Evolutionary conservation across 1,140 invertebrate genomes (phyloP).

Genomic region (Monochamus saltuarius): DNA sequence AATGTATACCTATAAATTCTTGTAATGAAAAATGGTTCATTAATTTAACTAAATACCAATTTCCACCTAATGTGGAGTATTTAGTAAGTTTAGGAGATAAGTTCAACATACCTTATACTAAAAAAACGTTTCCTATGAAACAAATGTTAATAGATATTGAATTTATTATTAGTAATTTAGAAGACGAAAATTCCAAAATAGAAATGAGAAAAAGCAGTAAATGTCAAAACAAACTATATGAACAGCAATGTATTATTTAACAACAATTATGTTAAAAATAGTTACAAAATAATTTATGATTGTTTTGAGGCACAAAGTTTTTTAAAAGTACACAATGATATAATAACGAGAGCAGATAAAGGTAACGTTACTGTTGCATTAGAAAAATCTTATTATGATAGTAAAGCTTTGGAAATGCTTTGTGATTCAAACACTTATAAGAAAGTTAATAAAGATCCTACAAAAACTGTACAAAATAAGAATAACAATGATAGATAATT

Average conservation of each 20-base stretch:
- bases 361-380: neutral
- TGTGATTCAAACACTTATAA: neutral
- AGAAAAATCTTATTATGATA: neutral
- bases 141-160: conserved; percentile 7
- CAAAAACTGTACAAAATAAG: conserved; percentile 1
- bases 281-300: neutral
- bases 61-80: no score
- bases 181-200: neutral
- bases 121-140: neutral
- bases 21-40: no score
- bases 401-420: neutral
- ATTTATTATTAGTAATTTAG: no score
- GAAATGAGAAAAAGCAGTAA: conserved; percentile 5
- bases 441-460: conserved; percentile 1
- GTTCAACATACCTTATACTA: conserved; percentile 4
- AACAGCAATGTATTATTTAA: neutral
- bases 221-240: conserved; percentile 1
- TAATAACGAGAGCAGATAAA: conserved; percentile 7
- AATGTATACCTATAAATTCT: no score
- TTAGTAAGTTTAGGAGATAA: conserved; percentile 2
- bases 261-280: neutral
- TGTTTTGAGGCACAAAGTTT: neutral
- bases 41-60: no score
- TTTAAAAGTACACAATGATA: neutral
- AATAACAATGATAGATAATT: no score